Evolutionary conservation across 2,888 invertebrate genomes (phyloP), one percentile per base, ranked within the genome.

Genomic region (Coelopa pilipes): DNA sequence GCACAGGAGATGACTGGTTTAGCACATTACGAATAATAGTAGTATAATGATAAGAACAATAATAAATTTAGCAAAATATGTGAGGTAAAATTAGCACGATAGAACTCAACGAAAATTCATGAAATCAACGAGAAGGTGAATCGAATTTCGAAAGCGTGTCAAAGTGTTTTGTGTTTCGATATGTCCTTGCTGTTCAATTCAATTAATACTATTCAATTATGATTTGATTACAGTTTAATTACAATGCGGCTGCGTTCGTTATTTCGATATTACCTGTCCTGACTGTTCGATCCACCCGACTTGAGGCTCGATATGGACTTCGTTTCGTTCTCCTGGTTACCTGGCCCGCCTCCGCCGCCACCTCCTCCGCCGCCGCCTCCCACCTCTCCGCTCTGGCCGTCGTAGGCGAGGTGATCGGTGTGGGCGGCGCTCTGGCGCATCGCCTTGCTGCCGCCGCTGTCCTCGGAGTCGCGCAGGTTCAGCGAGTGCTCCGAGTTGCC

Each of bases 251-350:
- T 63, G 63, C n/a, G 11, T 10, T 34, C 13, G 7, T 34, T 34
- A 34, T 45, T 57, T 55, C 34, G 55, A 68, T 12, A 55, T 87
- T 87, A 91, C 95, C 95, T 94, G 92, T 83, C 86, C 76, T 94
- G 94, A 81, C 94, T 93, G 81, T 92, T 92, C 34, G 94, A 94
- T 81, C 93, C 92, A 76, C 92, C 92, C 82, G 93, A 92, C 82
- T 93, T 93, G 72, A 93, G 91, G 87, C 94, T 94, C 87, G 95
- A 94, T 78, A 94, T 94, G 79, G 96, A 96, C 81, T 96, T 93
- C 5, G 97, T 96, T 88, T 97, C 96, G 76, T 96, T 94, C 87
- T 97, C 96, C 77, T 96, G 93, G 87, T 96, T 96, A 76, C 96
- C 96, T 34, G 34, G 34, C 34, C 34, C 34, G 7, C 34, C 34